These are phyloP conservation scores for Petrophora chlorosata DNA, from an alignment of 2,888 invertebrate genomes.

Conservation along the genomic window DNA sequence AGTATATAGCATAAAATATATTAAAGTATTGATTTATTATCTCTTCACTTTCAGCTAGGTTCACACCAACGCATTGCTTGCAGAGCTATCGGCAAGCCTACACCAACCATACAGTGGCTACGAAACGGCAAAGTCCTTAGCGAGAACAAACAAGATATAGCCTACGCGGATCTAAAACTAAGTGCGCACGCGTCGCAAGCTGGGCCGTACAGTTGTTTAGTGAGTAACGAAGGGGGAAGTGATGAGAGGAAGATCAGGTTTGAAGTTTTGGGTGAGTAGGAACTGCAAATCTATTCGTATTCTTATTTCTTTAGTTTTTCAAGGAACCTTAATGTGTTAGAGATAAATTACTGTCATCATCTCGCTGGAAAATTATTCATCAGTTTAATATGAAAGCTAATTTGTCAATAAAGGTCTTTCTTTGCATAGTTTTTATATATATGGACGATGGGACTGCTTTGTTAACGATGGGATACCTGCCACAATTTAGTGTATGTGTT, in stretches of 20 bases:
- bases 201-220: slow-evolving; percentile 83
- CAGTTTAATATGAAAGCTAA: too few species aligned
- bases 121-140: slow-evolving; percentile 63
- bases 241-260: slow-evolving; percentile 61
- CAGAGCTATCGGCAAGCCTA: slow-evolving; percentile 82
- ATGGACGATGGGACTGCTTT: too few species aligned
- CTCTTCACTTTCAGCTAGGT: slow-evolving; percentile 48
- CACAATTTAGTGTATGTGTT: too few species aligned
- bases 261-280: slow-evolving; percentile 70
- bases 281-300: too few species aligned
- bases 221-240: slow-evolving; percentile 80
- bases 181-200: slow-evolving; percentile 47
- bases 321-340: too few species aligned
- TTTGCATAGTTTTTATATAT: too few species aligned
- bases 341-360: too few species aligned
- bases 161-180: slow-evolving; percentile 62
- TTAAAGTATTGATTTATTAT: background rate
- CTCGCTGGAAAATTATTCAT: too few species aligned
- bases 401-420: too few species aligned
- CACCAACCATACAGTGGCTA: slow-evolving; percentile 84
- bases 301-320: too few species aligned
- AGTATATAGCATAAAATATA: too few species aligned
- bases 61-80: slow-evolving; percentile 70
- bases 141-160: slow-evolving; percentile 47
- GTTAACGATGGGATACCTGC: too few species aligned